Conservation (phyloP, 2,797 vertebrate species). For the Pangasius sanitwongsei region DNA sequence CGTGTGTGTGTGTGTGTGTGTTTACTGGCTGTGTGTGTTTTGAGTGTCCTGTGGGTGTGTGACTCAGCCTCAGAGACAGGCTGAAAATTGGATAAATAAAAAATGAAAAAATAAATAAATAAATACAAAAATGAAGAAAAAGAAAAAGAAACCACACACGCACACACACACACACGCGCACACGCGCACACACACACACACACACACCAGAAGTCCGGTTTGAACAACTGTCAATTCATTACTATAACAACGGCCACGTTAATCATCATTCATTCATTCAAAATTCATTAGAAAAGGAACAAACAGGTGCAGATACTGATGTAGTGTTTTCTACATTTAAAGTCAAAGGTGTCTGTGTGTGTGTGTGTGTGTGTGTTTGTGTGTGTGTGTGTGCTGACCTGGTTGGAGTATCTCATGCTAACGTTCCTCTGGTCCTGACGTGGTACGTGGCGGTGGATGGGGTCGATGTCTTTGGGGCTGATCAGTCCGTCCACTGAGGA, state of each 20-base stretch:
- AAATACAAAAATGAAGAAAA: neutral
- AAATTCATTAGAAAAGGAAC: neutral
- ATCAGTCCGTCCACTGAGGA: conserved; percentile 87
- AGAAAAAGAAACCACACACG: neutral
- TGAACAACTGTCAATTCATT: neutral
- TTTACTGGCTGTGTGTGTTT: neutral
- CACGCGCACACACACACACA: neutral
- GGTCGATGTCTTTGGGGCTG: conserved; percentile 93
- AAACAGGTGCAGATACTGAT: neutral
- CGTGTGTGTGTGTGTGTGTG: neutral
- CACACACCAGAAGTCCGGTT: neutral
- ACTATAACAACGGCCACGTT: neutral
- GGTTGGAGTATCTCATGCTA: conserved; percentile 96
- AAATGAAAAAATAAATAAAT: neutral
- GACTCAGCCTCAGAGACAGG: conserved; percentile 14
- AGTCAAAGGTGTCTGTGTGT: neutral
- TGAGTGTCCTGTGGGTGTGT: neutral
- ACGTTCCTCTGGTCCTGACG: conserved; percentile 88
- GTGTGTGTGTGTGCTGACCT: conserved; percentile 72
- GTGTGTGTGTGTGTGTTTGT: neutral
- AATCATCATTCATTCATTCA: neutral
- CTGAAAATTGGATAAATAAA: conserved; percentile 20
- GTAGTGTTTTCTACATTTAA: neutral
- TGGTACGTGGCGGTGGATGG: conserved; percentile 85
- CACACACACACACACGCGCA: neutral